These are phyloP conservation scores for Polypedilum pembai DNA, from an alignment of 1,140 invertebrate species.

Conservation along the genomic window DNA sequence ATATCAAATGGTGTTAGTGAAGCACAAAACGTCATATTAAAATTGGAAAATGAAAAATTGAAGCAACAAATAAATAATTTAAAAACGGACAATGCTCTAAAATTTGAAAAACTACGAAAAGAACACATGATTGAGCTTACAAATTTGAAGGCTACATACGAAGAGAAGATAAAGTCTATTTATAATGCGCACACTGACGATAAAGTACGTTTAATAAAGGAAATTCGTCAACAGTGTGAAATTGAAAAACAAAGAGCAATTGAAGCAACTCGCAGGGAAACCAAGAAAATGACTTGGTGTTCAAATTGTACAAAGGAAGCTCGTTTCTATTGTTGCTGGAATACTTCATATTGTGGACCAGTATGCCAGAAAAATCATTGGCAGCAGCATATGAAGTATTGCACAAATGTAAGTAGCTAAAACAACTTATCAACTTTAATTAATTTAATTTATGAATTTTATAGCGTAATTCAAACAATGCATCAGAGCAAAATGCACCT, in stretches of 20 bases:
- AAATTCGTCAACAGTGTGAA: slow-evolving; percentile 53
- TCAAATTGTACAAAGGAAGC: slow-evolving; percentile 77
- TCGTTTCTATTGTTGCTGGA: slow-evolving; percentile 90
- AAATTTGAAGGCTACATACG: slow-evolving; percentile 13
- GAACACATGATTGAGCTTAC: neutral
- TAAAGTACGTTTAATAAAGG: slow-evolving; percentile 51
- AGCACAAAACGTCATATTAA: slow-evolving; percentile 49
- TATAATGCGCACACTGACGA: slow-evolving; percentile 58
- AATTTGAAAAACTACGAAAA: slow-evolving; percentile 43
- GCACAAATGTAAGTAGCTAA: neutral
- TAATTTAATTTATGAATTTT: too few relatives aligned
- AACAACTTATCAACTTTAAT: too few relatives aligned
- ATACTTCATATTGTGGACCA: slow-evolving; percentile 86
- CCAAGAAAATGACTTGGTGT: slow-evolving; percentile 83
- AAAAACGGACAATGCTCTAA: slow-evolving; percentile 40
- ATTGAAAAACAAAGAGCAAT: slow-evolving; percentile 57
- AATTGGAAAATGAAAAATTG: slow-evolving; percentile 57
- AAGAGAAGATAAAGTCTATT: slow-evolving; percentile 48
- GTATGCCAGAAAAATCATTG: slow-evolving; percentile 70
- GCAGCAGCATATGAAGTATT: slow-evolving; percentile 46
- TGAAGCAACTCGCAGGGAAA: slow-evolving; percentile 60
- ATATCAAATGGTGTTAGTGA: slow-evolving; percentile 44
- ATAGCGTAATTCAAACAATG: too few relatives aligned
- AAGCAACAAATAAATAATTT: slow-evolving; percentile 45
- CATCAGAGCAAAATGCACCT: too few relatives aligned